These are phyloP conservation scores for Synanthedon tipuliformis DNA, from an alignment of 2,888 invertebrate genomes.

Conservation along the genomic window DNA sequence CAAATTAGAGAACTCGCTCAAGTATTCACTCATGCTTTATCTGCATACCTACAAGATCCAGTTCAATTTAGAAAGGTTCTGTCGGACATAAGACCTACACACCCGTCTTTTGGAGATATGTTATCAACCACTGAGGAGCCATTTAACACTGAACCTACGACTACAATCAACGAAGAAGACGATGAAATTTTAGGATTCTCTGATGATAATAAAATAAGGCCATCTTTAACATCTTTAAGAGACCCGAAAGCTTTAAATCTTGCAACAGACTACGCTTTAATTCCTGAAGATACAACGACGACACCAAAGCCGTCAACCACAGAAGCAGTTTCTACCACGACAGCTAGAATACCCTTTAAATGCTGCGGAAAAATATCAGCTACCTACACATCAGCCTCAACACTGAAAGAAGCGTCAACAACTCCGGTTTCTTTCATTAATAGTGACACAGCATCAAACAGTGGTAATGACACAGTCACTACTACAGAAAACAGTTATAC, in stretches of 20 bases:
- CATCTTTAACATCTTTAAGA: slow-evolving; percentile 29
- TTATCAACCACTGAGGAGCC: slow-evolving; percentile 43
- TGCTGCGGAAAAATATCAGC: slow-evolving; percentile 60
- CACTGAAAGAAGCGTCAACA: slow-evolving; percentile 26
- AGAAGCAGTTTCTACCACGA: slow-evolving; percentile 27
- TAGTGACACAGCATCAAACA: slow-evolving; percentile 34
- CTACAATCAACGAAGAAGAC: slow-evolving; percentile 75
- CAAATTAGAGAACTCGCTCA: slow-evolving; percentile 83
- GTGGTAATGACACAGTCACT: slow-evolving; percentile 21
- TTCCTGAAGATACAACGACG: slow-evolving; percentile 25
- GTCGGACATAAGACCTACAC: slow-evolving; percentile 82
- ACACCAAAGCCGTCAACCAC: slow-evolving; percentile 23
- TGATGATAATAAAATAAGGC: slow-evolving; percentile 65
- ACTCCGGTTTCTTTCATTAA: slow-evolving; percentile 61
- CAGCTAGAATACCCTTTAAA: slow-evolving; percentile 41
- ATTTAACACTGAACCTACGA: slow-evolving; percentile 67
- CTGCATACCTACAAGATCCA: slow-evolving; percentile 85
- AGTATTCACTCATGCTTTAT: slow-evolving; percentile 85
- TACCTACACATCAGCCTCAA: slow-evolving; percentile 50
- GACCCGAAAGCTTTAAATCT: slow-evolving; percentile 57
- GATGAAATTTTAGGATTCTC: slow-evolving; percentile 84
- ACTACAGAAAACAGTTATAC: slow-evolving; percentile 42
- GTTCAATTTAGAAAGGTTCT: slow-evolving; percentile 82
- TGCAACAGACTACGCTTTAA: slow-evolving; percentile 26
- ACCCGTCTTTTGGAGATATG: slow-evolving; percentile 71